Conservation (phyloP, 2,888 invertebrate genomes). For the Melieria picta region DNA sequence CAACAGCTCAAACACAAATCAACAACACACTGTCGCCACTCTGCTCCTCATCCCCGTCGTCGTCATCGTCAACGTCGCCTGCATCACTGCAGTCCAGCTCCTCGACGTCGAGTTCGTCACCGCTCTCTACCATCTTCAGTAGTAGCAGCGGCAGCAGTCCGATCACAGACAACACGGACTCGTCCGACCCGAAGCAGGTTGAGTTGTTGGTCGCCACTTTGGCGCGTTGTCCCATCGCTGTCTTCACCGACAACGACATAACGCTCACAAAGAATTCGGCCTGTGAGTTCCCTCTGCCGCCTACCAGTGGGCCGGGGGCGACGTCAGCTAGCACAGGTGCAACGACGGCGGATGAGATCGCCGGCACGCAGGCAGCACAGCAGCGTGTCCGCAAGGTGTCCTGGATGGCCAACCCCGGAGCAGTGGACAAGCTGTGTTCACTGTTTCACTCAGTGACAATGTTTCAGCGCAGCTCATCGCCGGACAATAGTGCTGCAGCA, state of each 20-base stretch:
- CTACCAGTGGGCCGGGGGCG: conserved; percentile 20
- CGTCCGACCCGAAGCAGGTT: conserved; percentile 24
- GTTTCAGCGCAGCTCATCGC: conserved; percentile 68
- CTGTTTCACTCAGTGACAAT: conserved; percentile 73
- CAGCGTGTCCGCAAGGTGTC: conserved; percentile 70
- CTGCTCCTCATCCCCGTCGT: conserved; percentile 40
- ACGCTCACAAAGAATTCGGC: conserved; percentile 58
- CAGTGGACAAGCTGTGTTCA: conserved; percentile 74
- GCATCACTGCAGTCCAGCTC: conserved; percentile 43
- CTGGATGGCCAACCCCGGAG: conserved; percentile 72
- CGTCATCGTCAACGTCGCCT: conserved; percentile 46
- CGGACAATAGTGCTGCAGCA: conserved; percentile 49
- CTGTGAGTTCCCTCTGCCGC: conserved; percentile 33
- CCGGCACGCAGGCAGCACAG: conserved; percentile 49
- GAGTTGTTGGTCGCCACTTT: conserved; percentile 17
- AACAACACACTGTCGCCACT: conserved; percentile 40
- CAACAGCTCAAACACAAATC: conserved; percentile 41
- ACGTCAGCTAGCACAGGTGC: not conserved
- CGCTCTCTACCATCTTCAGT: conserved; percentile 39
- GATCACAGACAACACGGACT: conserved; percentile 29
- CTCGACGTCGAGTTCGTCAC: conserved; percentile 41
- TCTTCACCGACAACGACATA: conserved; percentile 60
- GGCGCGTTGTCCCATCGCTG: conserved; percentile 54
- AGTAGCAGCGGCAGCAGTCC: conserved; percentile 27
- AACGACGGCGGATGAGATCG: not conserved